Evolutionary conservation across 2,888 invertebrate genomes (phyloP).

Genomic region (Ennomos quercinarius): DNA sequence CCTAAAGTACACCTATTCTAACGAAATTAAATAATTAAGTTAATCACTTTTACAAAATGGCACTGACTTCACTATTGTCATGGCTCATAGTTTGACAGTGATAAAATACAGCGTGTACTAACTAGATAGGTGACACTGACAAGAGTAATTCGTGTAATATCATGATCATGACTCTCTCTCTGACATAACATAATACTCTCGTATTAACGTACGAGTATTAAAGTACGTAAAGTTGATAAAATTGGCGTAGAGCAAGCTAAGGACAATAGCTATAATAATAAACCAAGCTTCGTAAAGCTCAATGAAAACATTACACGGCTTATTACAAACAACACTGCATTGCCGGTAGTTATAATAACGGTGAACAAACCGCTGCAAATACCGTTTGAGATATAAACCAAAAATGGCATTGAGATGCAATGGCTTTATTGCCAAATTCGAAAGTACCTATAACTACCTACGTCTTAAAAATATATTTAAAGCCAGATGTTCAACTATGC

Average conservation of each 20-base stretch:
- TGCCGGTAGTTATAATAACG: conserved; percentile 72
- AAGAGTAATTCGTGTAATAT: conserved; percentile 9
- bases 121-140: conserved; percentile 1
- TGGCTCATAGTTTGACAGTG: neutral
- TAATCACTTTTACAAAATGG: conserved; percentile 42
- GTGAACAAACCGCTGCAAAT: conserved; percentile 74
- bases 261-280: conserved; percentile 17
- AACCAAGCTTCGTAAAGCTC: conserved; percentile 16
- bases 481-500: no score
- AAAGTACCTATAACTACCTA: conserved; percentile 21
- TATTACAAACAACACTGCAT: conserved; percentile 21
- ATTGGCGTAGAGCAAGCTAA: conserved; percentile 38
- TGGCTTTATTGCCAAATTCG: conserved; percentile 54
- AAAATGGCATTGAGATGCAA: conserved; percentile 61
- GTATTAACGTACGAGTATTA: no score
- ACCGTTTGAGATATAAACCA: conserved; percentile 73
- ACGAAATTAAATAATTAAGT: no score
- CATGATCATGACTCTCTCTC: neutral
- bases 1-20: no score
- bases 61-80: conserved; percentile 56
- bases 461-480: no score
- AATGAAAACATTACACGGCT: conserved; percentile 22
- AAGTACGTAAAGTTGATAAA: neutral
- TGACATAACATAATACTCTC: no score
- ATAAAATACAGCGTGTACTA: neutral